Conservation (phyloP, 64 coral and sea anemone genomes). For the Montipora efflorescens region DNA sequence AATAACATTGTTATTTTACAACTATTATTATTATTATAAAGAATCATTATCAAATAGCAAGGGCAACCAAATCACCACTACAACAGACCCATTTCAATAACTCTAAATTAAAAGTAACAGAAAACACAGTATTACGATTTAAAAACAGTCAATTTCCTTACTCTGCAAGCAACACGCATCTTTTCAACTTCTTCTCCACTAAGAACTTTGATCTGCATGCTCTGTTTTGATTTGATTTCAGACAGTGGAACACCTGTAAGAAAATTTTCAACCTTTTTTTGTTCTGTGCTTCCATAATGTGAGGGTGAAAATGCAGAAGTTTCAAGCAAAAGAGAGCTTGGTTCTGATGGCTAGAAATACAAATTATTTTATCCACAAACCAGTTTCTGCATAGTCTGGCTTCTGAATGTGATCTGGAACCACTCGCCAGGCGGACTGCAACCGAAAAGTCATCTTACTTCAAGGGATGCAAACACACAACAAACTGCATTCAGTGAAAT, state of each 20-base stretch:
- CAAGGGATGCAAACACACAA: no score
- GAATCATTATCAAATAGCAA: no score
- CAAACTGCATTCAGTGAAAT: no score
- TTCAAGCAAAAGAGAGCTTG: no score
- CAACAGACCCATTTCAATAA: no score
- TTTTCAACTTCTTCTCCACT: slow-evolving; percentile 89
- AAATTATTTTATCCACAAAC: not conserved
- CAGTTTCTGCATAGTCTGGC: slow-evolving; percentile 81
- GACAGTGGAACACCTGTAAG: slow-evolving; percentile 80
- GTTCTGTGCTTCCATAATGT: not conserved
- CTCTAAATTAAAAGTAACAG: no score
- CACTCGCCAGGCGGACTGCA: slow-evolving; percentile 32
- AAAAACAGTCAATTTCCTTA: slow-evolving; percentile 16
- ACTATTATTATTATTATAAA: no score
- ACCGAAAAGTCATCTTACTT: not conserved
- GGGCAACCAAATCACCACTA: no score
- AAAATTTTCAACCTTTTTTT: not conserved
- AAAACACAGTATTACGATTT: no score
- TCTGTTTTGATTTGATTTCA: slow-evolving; percentile 84
- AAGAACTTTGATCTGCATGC: slow-evolving; percentile 87
- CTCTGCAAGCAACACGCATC: slow-evolving; percentile 83
- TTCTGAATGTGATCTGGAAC: slow-evolving; percentile 67
- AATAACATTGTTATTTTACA: not conserved
- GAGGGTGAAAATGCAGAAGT: not conserved
- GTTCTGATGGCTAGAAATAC: no score